Evolutionary conservation across 2,797 vertebrate species (phyloP).

Genomic region (Limosa lapponica): DNA sequence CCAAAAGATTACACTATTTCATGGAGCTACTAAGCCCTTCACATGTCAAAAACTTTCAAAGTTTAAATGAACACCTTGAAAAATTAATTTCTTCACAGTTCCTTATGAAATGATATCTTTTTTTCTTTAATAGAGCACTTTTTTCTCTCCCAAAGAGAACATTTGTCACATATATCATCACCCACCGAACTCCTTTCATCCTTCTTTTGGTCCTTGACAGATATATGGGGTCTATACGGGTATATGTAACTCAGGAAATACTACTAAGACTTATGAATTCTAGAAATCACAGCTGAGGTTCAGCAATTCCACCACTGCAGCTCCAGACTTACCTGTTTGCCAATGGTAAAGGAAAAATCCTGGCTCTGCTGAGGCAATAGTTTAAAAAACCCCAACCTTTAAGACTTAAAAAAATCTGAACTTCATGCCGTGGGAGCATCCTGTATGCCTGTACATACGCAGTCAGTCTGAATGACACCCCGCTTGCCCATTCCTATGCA

Average conservation of each 20-base stretch:
- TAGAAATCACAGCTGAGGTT: not conserved
- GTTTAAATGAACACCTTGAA: constrained; percentile 61
- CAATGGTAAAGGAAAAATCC: not conserved
- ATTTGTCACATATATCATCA: not conserved
- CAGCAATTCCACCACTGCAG: not conserved
- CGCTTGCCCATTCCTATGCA: not conserved
- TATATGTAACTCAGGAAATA: not conserved
- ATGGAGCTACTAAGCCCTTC: constrained; percentile 61
- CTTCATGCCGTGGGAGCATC: not conserved
- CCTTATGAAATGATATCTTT: not conserved
- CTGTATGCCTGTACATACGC: not conserved
- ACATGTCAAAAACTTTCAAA: constrained; percentile 61
- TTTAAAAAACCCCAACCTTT: not conserved
- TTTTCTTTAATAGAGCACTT: not conserved
- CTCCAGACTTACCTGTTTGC: not conserved
- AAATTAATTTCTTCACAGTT: constrained; percentile 33
- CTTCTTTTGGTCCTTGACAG: not conserved
- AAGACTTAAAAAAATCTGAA: not conserved
- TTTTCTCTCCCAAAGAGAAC: not conserved
- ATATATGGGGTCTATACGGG: not conserved
- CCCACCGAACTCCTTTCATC: not conserved
- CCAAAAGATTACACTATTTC: constrained; percentile 53
- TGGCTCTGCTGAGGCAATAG: not conserved
- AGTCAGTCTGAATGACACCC: not conserved
- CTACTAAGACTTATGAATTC: not conserved